These are phyloP conservation scores for Mohoua ochrocephala DNA, from an alignment of 2,113 vertebrate genomes.

Conservation along the genomic window DNA sequence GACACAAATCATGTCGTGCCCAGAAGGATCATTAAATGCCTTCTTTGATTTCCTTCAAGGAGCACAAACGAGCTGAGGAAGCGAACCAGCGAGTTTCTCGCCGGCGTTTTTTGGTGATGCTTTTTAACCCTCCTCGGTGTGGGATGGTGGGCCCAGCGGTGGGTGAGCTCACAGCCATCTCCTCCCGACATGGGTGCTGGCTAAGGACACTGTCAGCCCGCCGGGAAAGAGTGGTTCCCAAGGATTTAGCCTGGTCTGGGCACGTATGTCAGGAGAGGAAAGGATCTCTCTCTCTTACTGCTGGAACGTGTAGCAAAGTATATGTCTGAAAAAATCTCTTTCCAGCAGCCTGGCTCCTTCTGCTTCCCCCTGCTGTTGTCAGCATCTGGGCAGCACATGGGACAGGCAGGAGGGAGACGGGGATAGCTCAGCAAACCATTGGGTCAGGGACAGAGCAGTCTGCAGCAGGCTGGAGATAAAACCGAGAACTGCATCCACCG, in stretches of 20 bases:
- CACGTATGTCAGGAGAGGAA: not conserved
- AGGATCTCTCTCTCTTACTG: not conserved
- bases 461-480: not conserved
- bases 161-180: not conserved
- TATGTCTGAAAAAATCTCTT: not conserved
- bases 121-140: accelerated
- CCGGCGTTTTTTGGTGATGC: not conserved
- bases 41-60: not conserved
- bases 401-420: not conserved
- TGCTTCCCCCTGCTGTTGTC: not conserved
- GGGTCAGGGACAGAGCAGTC: not conserved
- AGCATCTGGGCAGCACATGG: not conserved
- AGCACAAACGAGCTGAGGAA: not conserved
- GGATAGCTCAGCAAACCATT: not conserved
- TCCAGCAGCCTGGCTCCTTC: not conserved
- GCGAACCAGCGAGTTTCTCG: not conserved
- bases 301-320: accelerated
- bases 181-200: accelerated
- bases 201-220: accelerated
- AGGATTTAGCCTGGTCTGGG: not conserved
- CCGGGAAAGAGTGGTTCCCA: not conserved
- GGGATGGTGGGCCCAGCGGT: accelerated
- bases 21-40: not conserved
- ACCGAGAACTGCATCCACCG: not conserved
- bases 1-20: not conserved